Evolutionary conservation across 2,888 invertebrate genomes (phyloP).

Genomic region (Ecliptopera silaceata): DNA sequence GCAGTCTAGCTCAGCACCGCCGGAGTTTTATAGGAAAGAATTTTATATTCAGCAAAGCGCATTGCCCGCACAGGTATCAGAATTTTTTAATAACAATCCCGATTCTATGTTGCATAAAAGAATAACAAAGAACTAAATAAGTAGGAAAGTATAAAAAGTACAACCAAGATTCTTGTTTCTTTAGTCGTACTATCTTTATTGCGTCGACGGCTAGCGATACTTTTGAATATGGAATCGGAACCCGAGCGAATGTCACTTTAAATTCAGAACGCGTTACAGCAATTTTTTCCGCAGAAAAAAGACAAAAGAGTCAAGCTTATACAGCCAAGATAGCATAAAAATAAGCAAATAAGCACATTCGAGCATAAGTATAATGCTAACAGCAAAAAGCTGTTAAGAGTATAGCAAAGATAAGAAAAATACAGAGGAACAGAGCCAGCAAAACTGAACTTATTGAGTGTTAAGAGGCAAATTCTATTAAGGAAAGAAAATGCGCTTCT

Average conservation of each 20-base stretch:
- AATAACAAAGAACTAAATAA: slow-evolving; percentile 6
- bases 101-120: background rate
- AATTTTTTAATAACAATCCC: slow-evolving; percentile 11
- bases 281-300: slow-evolving; percentile 34
- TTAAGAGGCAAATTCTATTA: slow-evolving; percentile 39
- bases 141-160: background rate
- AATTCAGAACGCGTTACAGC: slow-evolving; percentile 32
- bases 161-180: background rate
- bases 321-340: slow-evolving; percentile 33
- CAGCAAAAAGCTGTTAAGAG: slow-evolving; percentile 36
- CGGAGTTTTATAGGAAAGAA: slow-evolving; percentile 18
- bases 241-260: slow-evolving; percentile 27
- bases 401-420: slow-evolving; percentile 31
- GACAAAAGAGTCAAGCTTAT: slow-evolving; percentile 26
- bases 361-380: slow-evolving; percentile 33
- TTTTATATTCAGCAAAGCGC: slow-evolving; percentile 26
- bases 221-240: slow-evolving; percentile 32
- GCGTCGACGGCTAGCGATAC: slow-evolving; percentile 7
- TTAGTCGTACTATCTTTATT: background rate
- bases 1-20: slow-evolving; percentile 30
- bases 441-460: slow-evolving; percentile 33
- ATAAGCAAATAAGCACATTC: slow-evolving; percentile 30
- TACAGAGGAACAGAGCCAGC: slow-evolving; percentile 23
- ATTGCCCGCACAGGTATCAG: slow-evolving; percentile 10
- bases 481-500: slow-evolving; percentile 31